phyloP scores from a whole-genome alignment of 1,140 invertebrate species.

The Phymorhynchus buccinoides region DNA sequence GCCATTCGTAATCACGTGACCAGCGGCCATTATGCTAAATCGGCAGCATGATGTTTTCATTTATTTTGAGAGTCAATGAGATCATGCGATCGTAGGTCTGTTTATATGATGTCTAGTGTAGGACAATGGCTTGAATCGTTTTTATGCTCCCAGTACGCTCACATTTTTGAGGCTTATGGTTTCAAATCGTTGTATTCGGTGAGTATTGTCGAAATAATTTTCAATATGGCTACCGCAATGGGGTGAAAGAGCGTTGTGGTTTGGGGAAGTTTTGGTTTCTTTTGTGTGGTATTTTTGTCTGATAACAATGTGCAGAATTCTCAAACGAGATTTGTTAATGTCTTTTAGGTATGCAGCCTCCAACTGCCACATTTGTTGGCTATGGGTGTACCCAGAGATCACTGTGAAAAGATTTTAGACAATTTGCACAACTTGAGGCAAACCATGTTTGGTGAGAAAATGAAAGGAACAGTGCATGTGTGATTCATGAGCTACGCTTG shows the following conservation, averaged over 20 bases:
- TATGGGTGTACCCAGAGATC: slow-evolving; percentile 68
- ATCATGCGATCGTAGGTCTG: slow-evolving; percentile 37
- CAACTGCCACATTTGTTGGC: slow-evolving; percentile 65
- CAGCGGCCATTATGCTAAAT: slow-evolving; percentile 59
- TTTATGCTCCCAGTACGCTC: slow-evolving; percentile 71
- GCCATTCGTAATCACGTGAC: slow-evolving; percentile 52
- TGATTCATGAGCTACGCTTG: slow-evolving; percentile 15
- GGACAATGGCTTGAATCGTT: slow-evolving; percentile 71
- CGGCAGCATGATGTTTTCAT: slow-evolving; percentile 36
- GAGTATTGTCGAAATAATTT: slow-evolving; percentile 51
- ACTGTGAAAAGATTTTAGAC: slow-evolving; percentile 69
- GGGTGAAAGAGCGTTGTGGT: slow-evolving; percentile 6
- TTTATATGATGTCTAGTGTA: slow-evolving; percentile 65
- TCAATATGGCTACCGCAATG: slow-evolving; percentile 46
- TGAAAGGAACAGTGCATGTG: slow-evolving; percentile 5
- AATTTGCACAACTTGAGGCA: slow-evolving; percentile 69
- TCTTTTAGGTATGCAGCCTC: slow-evolving; percentile 71
- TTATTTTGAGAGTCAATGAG: slow-evolving; percentile 39
- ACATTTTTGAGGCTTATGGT: slow-evolving; percentile 66
- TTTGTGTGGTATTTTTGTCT: slow-evolving; percentile 28
- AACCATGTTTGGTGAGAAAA: slow-evolving; percentile 63
- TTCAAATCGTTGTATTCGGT: slow-evolving; percentile 70
- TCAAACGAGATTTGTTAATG: background rate
- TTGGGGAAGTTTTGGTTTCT: slow-evolving; percentile 8
- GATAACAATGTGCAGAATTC: background rate